Evolutionary conservation across 2,797 vertebrate species (phyloP), one percentile per base, ranked within the genome.

Genomic region (Netta rufina): DNA sequence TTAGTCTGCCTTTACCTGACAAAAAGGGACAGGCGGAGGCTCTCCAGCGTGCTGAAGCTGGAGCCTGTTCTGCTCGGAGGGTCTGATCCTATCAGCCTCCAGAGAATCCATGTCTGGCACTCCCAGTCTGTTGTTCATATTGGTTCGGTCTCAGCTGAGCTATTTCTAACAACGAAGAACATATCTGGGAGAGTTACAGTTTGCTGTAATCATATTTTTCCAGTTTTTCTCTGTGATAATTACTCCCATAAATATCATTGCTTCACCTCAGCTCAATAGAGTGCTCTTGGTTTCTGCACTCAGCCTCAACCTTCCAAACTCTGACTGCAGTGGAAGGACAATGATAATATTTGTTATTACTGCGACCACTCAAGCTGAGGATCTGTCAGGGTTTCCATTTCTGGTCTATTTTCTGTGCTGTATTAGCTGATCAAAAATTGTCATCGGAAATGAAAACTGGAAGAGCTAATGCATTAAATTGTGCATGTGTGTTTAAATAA

Each of bases 171-270:
- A 93, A 90, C 8, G 24, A 89, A 95, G 80, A 90, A 91, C 57
- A 79, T 69, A 91, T 91, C 77, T 69, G 88, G 96, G 93, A 65
- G 80, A 77, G n/a, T 95, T 92, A 92, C 88, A 89, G 86, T 95
- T 96, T 94, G 41, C 81, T 66, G 90, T 96, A 97, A 91, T 90
- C 84, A 91, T 89, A 88, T 93, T 95, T 97, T 95, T 87, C 91
- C 82, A 90, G 93, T 93, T 82, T 96, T 95, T 95, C 74, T 95
- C 84, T 85, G 94, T 90, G 80, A 95, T 94, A 77, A 94, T 96
- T 96, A 87, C 90, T 96, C 92, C 90, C 93, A 78, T 90, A 96
- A 96, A 96, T 96, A 97, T 96, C 84, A 19, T 87, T 74, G 75
- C 91, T 92, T 96, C 86, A 92, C 93, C 95, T 93, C 92, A 88